A percentile compares a stretch with the other conserved stretches of the same genome.
These are phyloP conservation scores for Drosophila peninsularis DNA, from an alignment of 2,888 invertebrate species.

Conservation along the genomic window DNA sequence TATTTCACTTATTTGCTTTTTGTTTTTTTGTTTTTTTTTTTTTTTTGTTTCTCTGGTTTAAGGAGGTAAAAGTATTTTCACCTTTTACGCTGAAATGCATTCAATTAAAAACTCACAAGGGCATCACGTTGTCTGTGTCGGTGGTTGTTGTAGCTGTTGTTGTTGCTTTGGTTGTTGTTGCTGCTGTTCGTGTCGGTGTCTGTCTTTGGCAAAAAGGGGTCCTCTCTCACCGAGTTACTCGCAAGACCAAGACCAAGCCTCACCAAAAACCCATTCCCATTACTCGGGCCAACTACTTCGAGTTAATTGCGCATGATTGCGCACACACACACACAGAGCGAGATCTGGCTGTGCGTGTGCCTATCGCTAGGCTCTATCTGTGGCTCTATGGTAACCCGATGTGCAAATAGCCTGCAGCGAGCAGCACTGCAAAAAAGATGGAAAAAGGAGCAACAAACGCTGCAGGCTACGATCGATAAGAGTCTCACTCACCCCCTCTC, in stretches of 20 bases:
- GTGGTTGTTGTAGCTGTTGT: constrained; percentile 16
- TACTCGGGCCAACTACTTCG: constrained; percentile 39
- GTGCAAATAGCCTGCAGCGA: constrained; percentile 59
- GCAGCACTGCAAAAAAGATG: constrained; percentile 32
- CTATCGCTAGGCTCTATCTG: constrained; percentile 51
- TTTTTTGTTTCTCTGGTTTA: constrained; percentile 22
- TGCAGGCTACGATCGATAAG: constrained; percentile 50
- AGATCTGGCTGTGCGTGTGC: constrained; percentile 28
- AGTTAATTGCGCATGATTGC: constrained; percentile 71
- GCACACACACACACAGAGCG: constrained; percentile 21
- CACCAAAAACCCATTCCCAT: constrained; percentile 27
- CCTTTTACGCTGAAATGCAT: constrained; percentile 77
- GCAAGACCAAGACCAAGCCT: constrained; percentile 22
- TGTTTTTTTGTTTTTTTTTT: constrained; percentile 1
- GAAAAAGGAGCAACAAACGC: constrained; percentile 56
- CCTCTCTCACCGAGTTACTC: constrained; percentile 27
- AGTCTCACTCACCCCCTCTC: constrained; percentile 1
- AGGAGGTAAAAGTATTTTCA: constrained; percentile 64
- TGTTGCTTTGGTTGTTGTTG: constrained; percentile 1
- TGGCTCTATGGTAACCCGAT: constrained; percentile 50
- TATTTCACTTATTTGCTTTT: constrained; percentile 21
- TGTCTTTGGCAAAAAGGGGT: constrained; percentile 26
- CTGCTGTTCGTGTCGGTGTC: constrained; percentile 17
- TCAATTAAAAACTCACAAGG: constrained; percentile 73
- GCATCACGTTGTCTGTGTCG: constrained; percentile 51